Base-by-base conservation (phyloP, 2,888 invertebrate species). In the Epiperipatus broadwayi region DNA sequence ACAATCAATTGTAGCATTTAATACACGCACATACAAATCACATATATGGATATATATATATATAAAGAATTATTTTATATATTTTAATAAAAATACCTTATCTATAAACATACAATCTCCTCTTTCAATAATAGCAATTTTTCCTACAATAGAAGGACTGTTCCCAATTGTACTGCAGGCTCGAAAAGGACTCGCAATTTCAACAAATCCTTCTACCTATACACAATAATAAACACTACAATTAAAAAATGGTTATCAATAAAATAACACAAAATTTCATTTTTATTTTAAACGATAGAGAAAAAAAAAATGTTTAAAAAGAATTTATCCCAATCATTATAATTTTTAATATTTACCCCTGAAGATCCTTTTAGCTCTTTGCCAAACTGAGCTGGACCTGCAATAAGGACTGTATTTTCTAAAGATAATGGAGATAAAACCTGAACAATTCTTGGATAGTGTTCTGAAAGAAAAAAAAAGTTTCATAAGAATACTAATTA, bases 41-140 rank as follows among this genome's bases (percentile, higher is more conserved):
- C 18, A 21, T 10, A 12, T 16, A 4, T 21, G 12, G 15, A 16
- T 18, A 19, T 5, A 12, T 21, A 37, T 31, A 21, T 29, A 18
- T 12, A 15, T 29, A 25, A 30, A 28, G n/a, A 3, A 37, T 39
- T 43, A n/a, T n/a, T n/a, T n/a, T n/a, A n/a, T n/a, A n/a, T n/a
- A n/a, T n/a, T n/a, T n/a, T n/a, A n/a, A n/a, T n/a, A n/a, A n/a
- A n/a, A n/a, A n/a, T 51, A 68, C 70, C 66, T 95, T 95, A 49
- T 89, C 84, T 2, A 91, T 75, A 58, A 91, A 97, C 65, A 89
- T 89, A 59, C 95, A 97, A 49, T 77, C 77, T 1, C 93, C 91
- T 18, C 95, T 70, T 53, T 77, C 73, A 41, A 85, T 73, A n/a
- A 95, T 64, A 1, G 72, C 81, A 48, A 95, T 78, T 51, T 72